Conservation (phyloP, 2,113 vertebrate genomes). For the Laticauda laticaudata region DNA sequence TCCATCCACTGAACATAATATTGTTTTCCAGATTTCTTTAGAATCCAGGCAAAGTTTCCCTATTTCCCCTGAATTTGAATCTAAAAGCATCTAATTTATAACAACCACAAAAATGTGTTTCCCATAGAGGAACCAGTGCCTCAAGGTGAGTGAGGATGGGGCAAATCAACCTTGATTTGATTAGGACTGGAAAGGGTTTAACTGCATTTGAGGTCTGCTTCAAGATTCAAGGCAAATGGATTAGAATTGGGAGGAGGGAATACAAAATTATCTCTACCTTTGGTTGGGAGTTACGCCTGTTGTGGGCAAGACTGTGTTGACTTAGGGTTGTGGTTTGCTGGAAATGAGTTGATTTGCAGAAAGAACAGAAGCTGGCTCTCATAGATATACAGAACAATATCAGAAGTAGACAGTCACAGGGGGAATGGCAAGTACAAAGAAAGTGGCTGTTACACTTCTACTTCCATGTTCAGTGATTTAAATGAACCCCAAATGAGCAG, state of each 20-base stretch:
- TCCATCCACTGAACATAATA: conserved; percentile 5
- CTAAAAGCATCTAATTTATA: background rate
- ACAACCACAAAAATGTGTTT: background rate
- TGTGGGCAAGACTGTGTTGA: background rate
- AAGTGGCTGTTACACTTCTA: background rate
- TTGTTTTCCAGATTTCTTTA: conserved; percentile 13
- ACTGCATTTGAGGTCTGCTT: background rate
- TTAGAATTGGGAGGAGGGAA: background rate
- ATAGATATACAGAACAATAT: background rate
- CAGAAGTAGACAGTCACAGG: background rate
- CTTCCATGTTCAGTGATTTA: background rate
- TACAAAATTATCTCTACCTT: background rate
- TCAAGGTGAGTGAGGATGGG: background rate
- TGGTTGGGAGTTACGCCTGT: background rate
- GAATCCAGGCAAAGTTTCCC: background rate
- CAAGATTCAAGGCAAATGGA: background rate
- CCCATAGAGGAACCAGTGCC: background rate
- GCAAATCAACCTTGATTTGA: background rate
- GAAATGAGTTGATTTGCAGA: background rate
- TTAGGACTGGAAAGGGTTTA: background rate
- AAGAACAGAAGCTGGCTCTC: background rate
- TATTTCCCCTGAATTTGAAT: background rate
- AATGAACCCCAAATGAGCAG: background rate
- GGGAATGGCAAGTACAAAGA: background rate
- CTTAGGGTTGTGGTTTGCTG: background rate